Percentiles rank a stretch among this genome's conserved stretches.
Evolutionary conservation across 2,797 vertebrate species (phyloP).

Genomic region (Argyrosomus regius): DNA sequence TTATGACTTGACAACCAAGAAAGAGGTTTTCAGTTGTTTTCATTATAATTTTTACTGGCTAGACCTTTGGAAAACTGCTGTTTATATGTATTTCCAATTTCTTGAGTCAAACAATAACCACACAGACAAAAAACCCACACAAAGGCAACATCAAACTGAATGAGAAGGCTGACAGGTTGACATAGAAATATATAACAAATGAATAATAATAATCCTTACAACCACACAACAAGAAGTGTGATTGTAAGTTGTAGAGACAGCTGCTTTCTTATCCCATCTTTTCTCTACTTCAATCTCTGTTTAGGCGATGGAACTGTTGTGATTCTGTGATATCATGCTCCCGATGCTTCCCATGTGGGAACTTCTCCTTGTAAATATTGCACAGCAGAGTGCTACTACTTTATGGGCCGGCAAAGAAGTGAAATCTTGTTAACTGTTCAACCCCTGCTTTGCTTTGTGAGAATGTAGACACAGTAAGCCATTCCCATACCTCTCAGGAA

Average conservation of each 20-base stretch:
- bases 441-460: slow-evolving; percentile 33
- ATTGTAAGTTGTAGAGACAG: not conserved
- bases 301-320: not conserved
- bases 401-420: slow-evolving; percentile 19
- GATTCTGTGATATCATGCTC: slow-evolving; percentile 20
- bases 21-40: not conserved
- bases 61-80: not conserved
- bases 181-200: not conserved
- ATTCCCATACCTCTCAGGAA: slow-evolving; percentile 40
- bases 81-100: not conserved
- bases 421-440: slow-evolving; percentile 34
- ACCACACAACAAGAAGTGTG: slow-evolving; percentile 2
- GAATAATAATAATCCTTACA: not conserved
- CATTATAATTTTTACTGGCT: not conserved
- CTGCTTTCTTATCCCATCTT: slow-evolving; percentile 8
- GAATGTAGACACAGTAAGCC: slow-evolving; percentile 32
- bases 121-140: not conserved
- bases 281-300: slow-evolving; percentile 8
- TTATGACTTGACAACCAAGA: not conserved
- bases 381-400: slow-evolving; percentile 6
- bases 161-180: not conserved
- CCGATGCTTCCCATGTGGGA: not conserved
- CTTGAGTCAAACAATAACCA: not conserved
- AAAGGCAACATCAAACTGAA: not conserved
- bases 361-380: slow-evolving; percentile 37